Evolutionary conservation across 92 coral and sea anemone species (phyloP).

Genomic region (Paramuricea clavata): DNA sequence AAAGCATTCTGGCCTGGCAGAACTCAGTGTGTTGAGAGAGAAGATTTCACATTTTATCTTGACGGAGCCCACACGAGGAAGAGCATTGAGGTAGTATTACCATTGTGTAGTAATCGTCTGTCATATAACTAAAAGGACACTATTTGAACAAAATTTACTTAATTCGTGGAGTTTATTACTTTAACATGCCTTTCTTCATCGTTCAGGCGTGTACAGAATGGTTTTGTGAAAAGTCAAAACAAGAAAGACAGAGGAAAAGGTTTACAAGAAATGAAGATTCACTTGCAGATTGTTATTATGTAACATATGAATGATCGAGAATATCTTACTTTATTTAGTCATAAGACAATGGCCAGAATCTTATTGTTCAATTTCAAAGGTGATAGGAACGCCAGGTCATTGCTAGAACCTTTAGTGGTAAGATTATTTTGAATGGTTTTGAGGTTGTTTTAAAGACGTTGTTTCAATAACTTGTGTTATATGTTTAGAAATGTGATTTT

Average conservation of each 20-base stretch:
- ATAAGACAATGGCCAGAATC: conserved; percentile 70
- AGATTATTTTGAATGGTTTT: no score
- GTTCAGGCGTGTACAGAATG: conserved; percentile 86
- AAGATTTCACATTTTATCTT: conserved; percentile 81
- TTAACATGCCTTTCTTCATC: no score
- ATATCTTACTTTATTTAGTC: conserved; percentile 5
- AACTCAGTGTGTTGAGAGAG: conserved; percentile 82
- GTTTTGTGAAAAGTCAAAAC: conserved; percentile 83
- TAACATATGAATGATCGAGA: not conserved
- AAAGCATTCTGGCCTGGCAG: conserved; percentile 89
- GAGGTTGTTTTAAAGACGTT: not conserved
- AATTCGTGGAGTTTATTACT: no score
- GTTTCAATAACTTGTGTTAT: no score
- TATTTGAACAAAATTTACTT: no score
- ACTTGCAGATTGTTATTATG: not conserved
- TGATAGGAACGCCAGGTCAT: conserved; percentile 82
- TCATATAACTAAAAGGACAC: no score
- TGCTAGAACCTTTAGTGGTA: conserved; percentile 87
- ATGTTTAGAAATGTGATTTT: conserved; percentile 34
- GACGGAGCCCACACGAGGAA: conserved; percentile 98
- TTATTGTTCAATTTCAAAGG: conserved; percentile 94
- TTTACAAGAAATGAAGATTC: not conserved
- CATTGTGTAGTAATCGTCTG: no score
- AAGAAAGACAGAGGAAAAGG: conserved; percentile 72
- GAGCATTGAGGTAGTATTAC: conserved; percentile 80